Evolutionary conservation across 1,140 invertebrate genomes (phyloP).

Genomic region (Drosophila bocqueti): DNA sequence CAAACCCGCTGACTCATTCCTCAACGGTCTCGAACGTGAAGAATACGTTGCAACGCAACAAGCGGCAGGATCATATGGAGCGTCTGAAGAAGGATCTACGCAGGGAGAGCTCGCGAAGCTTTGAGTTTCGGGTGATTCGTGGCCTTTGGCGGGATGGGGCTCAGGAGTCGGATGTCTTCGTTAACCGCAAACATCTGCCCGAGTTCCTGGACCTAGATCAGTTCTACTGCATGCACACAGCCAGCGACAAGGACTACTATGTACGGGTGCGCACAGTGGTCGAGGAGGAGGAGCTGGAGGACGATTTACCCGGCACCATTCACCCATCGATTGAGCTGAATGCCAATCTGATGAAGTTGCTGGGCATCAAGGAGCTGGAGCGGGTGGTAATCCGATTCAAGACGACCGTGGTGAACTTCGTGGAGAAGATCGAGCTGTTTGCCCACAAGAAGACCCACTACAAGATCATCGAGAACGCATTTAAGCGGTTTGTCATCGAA

Average conservation of each 20-base stretch:
- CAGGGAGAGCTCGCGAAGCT: constrained; percentile 64
- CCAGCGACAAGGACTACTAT: constrained; percentile 78
- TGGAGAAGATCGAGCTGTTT: constrained; percentile 87
- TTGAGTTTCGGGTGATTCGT: constrained; percentile 77
- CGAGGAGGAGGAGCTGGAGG: constrained; percentile 58
- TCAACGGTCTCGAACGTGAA: constrained; percentile 69
- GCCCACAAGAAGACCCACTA: constrained; percentile 85
- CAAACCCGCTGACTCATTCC: constrained; percentile 51
- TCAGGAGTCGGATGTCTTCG: constrained; percentile 83
- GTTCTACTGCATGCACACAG: constrained; percentile 73
- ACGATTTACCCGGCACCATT: constrained; percentile 61
- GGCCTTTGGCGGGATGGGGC: constrained; percentile 71
- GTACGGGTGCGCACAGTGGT: constrained; percentile 66
- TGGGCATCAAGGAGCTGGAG: constrained; percentile 77
- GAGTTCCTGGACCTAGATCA: constrained; percentile 76
- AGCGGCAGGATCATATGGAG: constrained; percentile 74
- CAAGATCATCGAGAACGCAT: constrained; percentile 86
- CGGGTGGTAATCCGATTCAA: constrained; percentile 72
- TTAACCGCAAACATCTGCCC: constrained; percentile 71
- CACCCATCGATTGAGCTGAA: constrained; percentile 79
- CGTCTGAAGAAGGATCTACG: constrained; percentile 75
- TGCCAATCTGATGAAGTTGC: constrained; percentile 80
- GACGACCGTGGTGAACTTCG: constrained; percentile 78
- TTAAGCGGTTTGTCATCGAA: constrained; percentile 87
- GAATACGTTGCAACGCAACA: constrained; percentile 62